Percentiles rank a stretch among this genome's conserved stretches.
Conservation (phyloP, 2,113 vertebrate genomes). For the Anoura caudifer region DNA sequence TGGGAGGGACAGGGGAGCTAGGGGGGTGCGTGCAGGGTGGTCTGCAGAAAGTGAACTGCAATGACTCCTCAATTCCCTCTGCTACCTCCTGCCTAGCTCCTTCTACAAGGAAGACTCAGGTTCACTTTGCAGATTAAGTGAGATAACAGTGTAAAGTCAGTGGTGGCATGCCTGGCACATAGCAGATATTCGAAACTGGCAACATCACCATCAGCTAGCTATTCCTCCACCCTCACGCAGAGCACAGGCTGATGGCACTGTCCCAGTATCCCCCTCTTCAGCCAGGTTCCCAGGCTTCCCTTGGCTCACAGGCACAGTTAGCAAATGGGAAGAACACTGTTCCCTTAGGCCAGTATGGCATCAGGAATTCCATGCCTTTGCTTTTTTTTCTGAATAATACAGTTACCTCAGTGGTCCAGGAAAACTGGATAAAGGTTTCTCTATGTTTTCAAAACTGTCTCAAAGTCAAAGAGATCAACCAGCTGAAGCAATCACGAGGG, state of each 20-base stretch:
- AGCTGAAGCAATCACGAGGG: neutral
- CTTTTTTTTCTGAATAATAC: neutral
- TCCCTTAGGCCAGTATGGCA: neutral
- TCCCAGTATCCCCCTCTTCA: neutral
- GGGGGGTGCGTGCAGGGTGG: neutral
- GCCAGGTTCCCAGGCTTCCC: neutral
- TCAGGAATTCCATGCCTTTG: neutral
- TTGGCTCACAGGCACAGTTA: neutral
- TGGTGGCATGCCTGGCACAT: neutral
- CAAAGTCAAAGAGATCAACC: neutral
- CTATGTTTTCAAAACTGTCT: neutral
- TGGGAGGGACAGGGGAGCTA: neutral
- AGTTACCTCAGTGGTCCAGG: neutral
- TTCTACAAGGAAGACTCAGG: neutral
- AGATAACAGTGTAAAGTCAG: neutral
- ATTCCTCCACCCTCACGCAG: neutral
- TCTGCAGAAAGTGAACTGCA: neutral
- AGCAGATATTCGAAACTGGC: neutral
- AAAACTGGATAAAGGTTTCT: neutral
- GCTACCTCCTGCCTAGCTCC: neutral
- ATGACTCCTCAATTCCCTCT: neutral
- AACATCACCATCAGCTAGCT: neutral
- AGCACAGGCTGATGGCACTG: neutral
- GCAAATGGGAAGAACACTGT: neutral
- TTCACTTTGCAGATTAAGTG: neutral